Percentiles rank a stretch among this genome's conserved stretches.
Evolutionary conservation across 2,113 vertebrate genomes (phyloP).

Genomic region (Megaceryle maxima): DNA sequence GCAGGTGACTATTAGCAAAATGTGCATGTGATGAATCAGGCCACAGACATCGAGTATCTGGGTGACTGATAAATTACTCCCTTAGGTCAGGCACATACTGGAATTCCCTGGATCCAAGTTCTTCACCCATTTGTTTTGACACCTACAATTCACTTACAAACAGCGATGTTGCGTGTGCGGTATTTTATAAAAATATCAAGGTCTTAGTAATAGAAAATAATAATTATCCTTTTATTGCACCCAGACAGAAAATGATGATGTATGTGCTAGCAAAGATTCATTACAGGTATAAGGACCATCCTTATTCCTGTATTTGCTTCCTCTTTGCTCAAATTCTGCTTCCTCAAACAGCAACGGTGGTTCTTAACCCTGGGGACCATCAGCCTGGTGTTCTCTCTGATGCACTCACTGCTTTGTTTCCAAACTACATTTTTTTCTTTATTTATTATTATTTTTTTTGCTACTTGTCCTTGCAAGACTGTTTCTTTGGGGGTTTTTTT

Average conservation of each 20-base stretch:
- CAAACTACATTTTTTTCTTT: background rate
- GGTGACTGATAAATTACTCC: background rate
- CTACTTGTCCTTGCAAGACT: background rate
- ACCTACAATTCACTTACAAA: background rate
- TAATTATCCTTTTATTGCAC: background rate
- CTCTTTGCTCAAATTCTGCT: background rate
- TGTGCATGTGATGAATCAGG: background rate
- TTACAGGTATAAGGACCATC: background rate
- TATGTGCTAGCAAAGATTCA: background rate
- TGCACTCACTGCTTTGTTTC: background rate
- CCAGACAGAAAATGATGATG: background rate
- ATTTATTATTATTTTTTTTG: background rate
- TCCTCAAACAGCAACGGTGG: background rate
- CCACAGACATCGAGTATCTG: background rate
- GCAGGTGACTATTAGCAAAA: background rate
- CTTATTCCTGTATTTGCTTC: background rate
- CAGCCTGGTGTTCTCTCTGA: background rate
- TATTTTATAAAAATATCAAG: background rate
- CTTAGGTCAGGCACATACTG: background rate
- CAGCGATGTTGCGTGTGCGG: background rate
- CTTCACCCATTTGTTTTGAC: background rate
- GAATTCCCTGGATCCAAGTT: background rate
- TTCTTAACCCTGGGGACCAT: background rate
- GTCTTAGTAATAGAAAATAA: background rate
- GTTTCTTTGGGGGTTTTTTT: background rate